Evolutionary conservation across 2,797 vertebrate genomes (phyloP).

Genomic region (Uromys caudimaculatus): DNA sequence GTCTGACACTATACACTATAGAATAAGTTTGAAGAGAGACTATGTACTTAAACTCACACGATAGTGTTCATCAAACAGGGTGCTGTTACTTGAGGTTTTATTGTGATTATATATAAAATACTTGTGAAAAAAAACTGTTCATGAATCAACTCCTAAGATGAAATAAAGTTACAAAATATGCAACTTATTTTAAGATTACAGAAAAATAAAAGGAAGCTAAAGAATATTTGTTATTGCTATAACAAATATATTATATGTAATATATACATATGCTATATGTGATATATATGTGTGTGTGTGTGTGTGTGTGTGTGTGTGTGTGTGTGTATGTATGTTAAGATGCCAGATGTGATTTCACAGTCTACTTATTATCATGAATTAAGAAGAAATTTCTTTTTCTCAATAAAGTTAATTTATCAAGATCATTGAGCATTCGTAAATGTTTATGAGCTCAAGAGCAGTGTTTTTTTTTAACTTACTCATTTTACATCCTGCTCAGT

Average conservation of each 20-base stretch:
- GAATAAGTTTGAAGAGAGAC: background rate
- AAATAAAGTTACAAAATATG: background rate
- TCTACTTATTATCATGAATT: background rate
- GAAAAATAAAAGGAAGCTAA: background rate
- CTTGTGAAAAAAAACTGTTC: background rate
- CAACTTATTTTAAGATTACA: background rate
- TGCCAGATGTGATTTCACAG: background rate
- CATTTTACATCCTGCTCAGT: too few species aligned
- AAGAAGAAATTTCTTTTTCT: background rate
- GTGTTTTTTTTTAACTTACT: background rate
- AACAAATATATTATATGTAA: too few species aligned
- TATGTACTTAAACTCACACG: too few species aligned
- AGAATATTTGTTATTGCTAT: background rate
- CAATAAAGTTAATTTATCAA: background rate
- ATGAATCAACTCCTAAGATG: background rate
- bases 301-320: too few species aligned
- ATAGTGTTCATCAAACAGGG: background rate
- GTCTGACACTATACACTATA: background rate
- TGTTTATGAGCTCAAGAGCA: background rate
- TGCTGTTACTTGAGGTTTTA: background rate
- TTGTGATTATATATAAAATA: background rate
- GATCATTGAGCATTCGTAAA: background rate
- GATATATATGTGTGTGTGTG: too few species aligned
- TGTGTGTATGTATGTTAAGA: too few species aligned
- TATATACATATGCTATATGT: too few species aligned